Evolutionary conservation across 2,797 vertebrate genomes (phyloP), one percentile per base, ranked within the genome.

Genomic region (Geotrypetes seraphini): DNA sequence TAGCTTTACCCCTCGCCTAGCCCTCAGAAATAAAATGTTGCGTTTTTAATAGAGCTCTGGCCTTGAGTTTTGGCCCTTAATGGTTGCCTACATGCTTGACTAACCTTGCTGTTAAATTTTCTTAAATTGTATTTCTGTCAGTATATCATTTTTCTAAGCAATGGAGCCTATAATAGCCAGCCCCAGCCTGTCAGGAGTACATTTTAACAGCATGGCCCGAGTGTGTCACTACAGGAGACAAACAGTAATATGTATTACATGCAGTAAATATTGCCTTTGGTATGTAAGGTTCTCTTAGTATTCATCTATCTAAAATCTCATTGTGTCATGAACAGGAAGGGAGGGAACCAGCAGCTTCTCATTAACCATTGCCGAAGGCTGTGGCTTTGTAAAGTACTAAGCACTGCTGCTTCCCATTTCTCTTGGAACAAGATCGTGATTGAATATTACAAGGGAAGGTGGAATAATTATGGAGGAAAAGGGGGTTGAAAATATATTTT

Each of bases 111-210:
- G 75, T 73, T 82, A 78, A 75, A 79, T 78, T 82, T 78, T 77
- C 74, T 75, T 78, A 81, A 81, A 82, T 78, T 77, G 75, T 81
- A 73, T 80, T 82, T 79, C 70, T 79, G 76, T 78, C 78, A 79
- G 73, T 75, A 63, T 71, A 71, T 78, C 73, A 73, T 81, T 80
- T 77, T 79, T 66, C 73, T 47, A 73, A 78, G 77, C 76, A 74
- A 74, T 70, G 72, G 74, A 74, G 71, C 71, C 73, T 79, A 68
- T 78, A 75, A 71, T 71, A 74, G 73, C 74, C 60, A 70, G 72
- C 65, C 62, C 62, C 69, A 71, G 74, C 71, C 73, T 78, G 79
- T 82, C 77, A 76, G 68, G 63, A 75, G 77, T 73, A 73, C 71
- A 75, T 81, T 83, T 82, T 73, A 80, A 69, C 77, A 82, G 73